Percentiles rank a stretch among this genome's conserved stretches.
Evolutionary conservation across 2,888 invertebrate genomes (phyloP).

Genomic region (Vanessa cardui): DNA sequence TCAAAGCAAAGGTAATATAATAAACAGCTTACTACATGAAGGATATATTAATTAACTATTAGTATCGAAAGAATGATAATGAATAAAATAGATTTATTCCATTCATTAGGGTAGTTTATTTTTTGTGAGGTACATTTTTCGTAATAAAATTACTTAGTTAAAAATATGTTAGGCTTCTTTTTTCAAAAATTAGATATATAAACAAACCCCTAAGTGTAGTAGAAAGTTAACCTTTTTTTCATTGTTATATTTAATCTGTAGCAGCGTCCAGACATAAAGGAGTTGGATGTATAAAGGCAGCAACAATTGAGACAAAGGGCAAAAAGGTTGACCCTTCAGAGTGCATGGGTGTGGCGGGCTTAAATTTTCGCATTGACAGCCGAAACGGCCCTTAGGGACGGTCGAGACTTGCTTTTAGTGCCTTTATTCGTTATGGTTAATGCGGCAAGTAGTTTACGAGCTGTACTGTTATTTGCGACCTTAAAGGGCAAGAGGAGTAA

Average conservation of each 20-base stretch:
- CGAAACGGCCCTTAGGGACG: slow-evolving; percentile 80
- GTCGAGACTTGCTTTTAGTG: slow-evolving; percentile 77
- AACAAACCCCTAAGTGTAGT: slow-evolving; percentile 8
- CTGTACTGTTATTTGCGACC: slow-evolving; percentile 75
- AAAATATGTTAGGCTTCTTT: too few relatives aligned
- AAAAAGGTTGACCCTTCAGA: slow-evolving; percentile 76
- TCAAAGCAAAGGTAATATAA: background rate
- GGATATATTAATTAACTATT: background rate
- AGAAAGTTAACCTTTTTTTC: slow-evolving; percentile 17
- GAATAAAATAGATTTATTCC: too few relatives aligned
- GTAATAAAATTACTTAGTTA: too few relatives aligned
- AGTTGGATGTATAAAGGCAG: slow-evolving; percentile 47
- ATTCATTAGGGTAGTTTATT: too few relatives aligned
- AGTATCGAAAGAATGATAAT: too few relatives aligned
- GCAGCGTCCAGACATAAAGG: slow-evolving; percentile 48
- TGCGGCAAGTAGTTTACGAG: slow-evolving; percentile 80
- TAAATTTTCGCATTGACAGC: slow-evolving; percentile 83
- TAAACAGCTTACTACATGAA: background rate
- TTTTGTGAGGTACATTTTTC: too few relatives aligned
- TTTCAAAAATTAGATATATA: slow-evolving; percentile 1
- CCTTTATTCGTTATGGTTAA: slow-evolving; percentile 82
- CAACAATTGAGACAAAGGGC: slow-evolving; percentile 79
- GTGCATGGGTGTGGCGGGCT: slow-evolving; percentile 81
- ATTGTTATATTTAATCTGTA: slow-evolving; percentile 39
- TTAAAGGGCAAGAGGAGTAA: slow-evolving; percentile 49